Evolutionary conservation across 2,113 vertebrate genomes (phyloP), one percentile per base, ranked within the genome.

Genomic region (Egretta garzetta): DNA sequence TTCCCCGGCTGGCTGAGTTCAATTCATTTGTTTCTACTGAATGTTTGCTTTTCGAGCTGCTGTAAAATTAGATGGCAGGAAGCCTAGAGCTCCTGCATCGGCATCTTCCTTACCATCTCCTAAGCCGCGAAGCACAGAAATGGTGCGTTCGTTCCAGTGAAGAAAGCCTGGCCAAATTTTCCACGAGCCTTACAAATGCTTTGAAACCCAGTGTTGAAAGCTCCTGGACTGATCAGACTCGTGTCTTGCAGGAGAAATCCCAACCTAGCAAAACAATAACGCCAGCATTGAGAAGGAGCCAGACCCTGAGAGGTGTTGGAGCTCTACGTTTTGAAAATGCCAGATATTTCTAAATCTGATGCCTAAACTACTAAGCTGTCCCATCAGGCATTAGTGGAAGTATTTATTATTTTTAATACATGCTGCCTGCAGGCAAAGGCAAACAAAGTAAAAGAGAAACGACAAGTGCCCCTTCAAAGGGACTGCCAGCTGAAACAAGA

Each of bases 11-110:
- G 87, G 41, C 53, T 95, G 77, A 93, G 58, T 85, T 93, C 12
- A 77, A 85, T 55, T 91, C 84, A 83, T 82, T 94, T 92, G 76
- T 84, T 79, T 92, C 90, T 81, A 81, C 59, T 80, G 77, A 90
- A 95, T 80, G 79, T 96, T 88, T 92, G 81, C 55, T 80, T 96
- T 96, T 62, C 2, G 52, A 89, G 94, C 81, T 93, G 93, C 89
- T 92, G 81, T 85, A 96, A 97, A 96, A 97, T 94, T 91, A 95
- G 74, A 95, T 95, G 97, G 94, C 96, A 96, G 39, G 86, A 87
- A 94, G 96, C 91, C 96, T 94, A 93, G 74, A 88, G 71, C 79
- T 96, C 77, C 93, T 74, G 55, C 39, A 6, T 23, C 88, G 74
- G 74, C 84, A 96, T 95, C 94, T 88, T 95, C 91, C 82, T 95